These are phyloP conservation scores for Octomys mimax DNA, from an alignment of 2,797 vertebrate species.

Conservation along the genomic window DNA sequence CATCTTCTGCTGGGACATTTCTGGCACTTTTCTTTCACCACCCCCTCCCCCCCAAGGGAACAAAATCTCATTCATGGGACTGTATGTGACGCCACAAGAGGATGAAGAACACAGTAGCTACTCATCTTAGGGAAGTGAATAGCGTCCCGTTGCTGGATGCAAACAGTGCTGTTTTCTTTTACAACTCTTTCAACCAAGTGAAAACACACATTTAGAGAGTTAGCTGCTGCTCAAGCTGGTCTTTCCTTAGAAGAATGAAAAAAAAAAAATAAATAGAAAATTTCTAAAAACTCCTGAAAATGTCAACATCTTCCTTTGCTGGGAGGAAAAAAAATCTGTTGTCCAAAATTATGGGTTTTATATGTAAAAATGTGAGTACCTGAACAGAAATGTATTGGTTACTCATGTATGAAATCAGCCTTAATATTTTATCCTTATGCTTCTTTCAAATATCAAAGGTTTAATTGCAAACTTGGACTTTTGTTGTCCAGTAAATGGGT, in stretches of 20 bases:
- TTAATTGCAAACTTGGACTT: slow-evolving; percentile 72
- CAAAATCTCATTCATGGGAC: slow-evolving; percentile 45
- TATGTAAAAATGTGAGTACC: slow-evolving; percentile 77
- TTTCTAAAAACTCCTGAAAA: slow-evolving; percentile 55
- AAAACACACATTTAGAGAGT: not conserved
- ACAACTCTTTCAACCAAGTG: not conserved
- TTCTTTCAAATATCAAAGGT: slow-evolving; percentile 73
- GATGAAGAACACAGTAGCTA: slow-evolving; percentile 46
- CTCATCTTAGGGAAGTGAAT: not conserved
- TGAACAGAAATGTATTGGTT: slow-evolving; percentile 58
- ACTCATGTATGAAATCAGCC: slow-evolving; percentile 66
- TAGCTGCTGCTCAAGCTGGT: slow-evolving; percentile 54
- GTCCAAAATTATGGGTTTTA: slow-evolving; percentile 72
- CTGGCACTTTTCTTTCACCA: slow-evolving; percentile 57
- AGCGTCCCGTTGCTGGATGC: not conserved
- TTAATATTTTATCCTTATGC: slow-evolving; percentile 63
- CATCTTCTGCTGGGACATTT: slow-evolving; percentile 38
- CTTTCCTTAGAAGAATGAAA: slow-evolving; percentile 58
- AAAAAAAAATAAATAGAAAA: slow-evolving; percentile 33
- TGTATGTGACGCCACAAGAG: slow-evolving; percentile 41
- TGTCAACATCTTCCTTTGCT: not conserved
- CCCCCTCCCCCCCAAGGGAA: slow-evolving; percentile 57
- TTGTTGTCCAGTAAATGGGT: not conserved
- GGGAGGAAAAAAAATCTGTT: slow-evolving; percentile 63
- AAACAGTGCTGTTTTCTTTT: not conserved